Percentiles rank a stretch among this genome's conserved stretches.
phyloP scores from a whole-genome alignment of 1,140 invertebrate species.

The Oncopeltus fasciatus region DNA sequence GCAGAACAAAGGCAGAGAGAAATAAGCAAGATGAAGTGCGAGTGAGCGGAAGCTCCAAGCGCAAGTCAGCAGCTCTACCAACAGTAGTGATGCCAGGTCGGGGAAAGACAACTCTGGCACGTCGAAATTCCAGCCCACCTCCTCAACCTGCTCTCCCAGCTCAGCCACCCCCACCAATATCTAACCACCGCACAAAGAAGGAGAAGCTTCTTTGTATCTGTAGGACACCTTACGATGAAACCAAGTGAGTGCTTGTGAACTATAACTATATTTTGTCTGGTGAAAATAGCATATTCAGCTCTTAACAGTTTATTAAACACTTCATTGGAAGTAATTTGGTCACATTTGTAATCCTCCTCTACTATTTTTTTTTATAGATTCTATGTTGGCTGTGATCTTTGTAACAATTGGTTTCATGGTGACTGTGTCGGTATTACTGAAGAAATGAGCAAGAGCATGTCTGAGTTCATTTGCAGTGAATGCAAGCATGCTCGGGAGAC shows the following conservation, averaged over 20 bases:
- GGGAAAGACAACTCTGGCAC: slow-evolving; percentile 23
- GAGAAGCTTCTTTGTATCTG: slow-evolving; percentile 87
- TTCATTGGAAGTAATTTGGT: too few species aligned
- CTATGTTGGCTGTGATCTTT: slow-evolving; percentile 93
- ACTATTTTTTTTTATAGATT: slow-evolving; percentile 55
- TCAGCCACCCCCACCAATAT: slow-evolving; percentile 27
- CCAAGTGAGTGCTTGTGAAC: slow-evolving; percentile 49
- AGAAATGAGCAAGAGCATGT: slow-evolving; percentile 77
- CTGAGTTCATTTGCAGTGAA: slow-evolving; percentile 77
- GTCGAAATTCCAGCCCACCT: slow-evolving; percentile 3
- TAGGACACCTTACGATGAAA: slow-evolving; percentile 86
- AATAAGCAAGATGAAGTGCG: slow-evolving; percentile 54
- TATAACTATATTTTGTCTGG: neutral
- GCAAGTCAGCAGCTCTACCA: slow-evolving; percentile 37
- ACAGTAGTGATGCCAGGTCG: slow-evolving; percentile 30
- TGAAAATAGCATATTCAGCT: too few species aligned
- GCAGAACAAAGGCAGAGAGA: slow-evolving; percentile 48
- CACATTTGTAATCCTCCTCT: too few species aligned
- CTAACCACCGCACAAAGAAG: slow-evolving; percentile 38
- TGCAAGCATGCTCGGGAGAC: slow-evolving; percentile 73
- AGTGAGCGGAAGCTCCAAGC: slow-evolving; percentile 37
- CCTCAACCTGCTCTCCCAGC: slow-evolving; percentile 20
- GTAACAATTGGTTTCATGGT: slow-evolving; percentile 97
- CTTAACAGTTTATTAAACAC: too few species aligned
- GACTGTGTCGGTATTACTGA: slow-evolving; percentile 90